Percentiles rank a stretch among this genome's conserved stretches.
Conservation (phyloP, 2,797 vertebrate genomes). For the Harpagifer antarcticus region DNA sequence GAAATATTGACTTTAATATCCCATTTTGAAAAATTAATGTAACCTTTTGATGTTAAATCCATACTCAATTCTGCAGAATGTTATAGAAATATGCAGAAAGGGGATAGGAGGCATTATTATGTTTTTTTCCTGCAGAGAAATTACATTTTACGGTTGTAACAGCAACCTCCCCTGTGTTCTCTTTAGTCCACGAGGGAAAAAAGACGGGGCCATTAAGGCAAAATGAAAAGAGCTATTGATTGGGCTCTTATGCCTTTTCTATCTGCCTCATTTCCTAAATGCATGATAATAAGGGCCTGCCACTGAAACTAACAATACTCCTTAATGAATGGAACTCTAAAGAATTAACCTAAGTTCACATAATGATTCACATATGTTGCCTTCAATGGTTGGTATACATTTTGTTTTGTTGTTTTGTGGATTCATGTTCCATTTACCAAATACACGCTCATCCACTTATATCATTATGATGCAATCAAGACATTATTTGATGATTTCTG, state of each 20-base stretch:
- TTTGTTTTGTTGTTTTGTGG: slow-evolving; percentile 77
- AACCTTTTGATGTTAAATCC: slow-evolving; percentile 99
- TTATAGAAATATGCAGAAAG: slow-evolving; percentile 97
- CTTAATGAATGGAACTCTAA: slow-evolving; percentile 96
- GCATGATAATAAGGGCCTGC: slow-evolving; percentile 96
- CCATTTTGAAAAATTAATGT: slow-evolving; percentile 99
- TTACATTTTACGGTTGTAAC: slow-evolving; percentile 96
- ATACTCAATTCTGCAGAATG: slow-evolving; percentile 99
- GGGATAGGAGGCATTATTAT: slow-evolving; percentile 93
- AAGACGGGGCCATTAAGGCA: slow-evolving; percentile 92
- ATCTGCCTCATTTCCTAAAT: slow-evolving; percentile 97
- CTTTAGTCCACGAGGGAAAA: slow-evolving; percentile 84
- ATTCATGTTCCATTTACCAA: slow-evolving; percentile 91
- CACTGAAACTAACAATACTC: slow-evolving; percentile 94
- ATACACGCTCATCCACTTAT: slow-evolving; percentile 89
- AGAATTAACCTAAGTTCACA: slow-evolving; percentile 93
- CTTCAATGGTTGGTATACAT: slow-evolving; percentile 88
- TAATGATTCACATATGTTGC: slow-evolving; percentile 94
- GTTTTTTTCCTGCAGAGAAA: slow-evolving; percentile 97
- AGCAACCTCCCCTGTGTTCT: slow-evolving; percentile 95
- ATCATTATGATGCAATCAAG: slow-evolving; percentile 91
- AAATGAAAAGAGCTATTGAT: slow-evolving; percentile 99
- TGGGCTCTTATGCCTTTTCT: slow-evolving; percentile 97
- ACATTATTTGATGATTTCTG: slow-evolving; percentile 94
- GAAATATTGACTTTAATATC: slow-evolving; percentile 99